These are phyloP conservation scores for Agrilus cyanescens DNA, from an alignment of 2,888 invertebrate genomes.

Conservation along the genomic window DNA sequence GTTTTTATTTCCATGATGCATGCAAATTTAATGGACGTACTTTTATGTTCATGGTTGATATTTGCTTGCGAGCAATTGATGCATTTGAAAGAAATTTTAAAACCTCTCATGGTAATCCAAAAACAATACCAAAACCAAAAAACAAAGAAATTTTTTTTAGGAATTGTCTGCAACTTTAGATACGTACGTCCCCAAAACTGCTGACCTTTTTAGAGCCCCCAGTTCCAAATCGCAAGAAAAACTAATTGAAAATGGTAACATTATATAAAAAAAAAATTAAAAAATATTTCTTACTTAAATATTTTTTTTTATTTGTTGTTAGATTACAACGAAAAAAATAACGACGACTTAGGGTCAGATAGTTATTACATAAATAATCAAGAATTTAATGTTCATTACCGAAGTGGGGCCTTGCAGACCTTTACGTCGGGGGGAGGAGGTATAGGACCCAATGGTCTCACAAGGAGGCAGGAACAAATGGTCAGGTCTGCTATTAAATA, in stretches of 20 bases:
- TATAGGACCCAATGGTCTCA: constrained; percentile 65
- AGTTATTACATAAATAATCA: constrained; percentile 67
- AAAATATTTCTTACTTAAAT: not conserved
- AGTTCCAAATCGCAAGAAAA: constrained; percentile 35
- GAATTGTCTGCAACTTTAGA: constrained; percentile 73
- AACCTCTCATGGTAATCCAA: constrained; percentile 55
- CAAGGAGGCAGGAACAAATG: constrained; percentile 72
- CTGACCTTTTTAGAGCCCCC: constrained; percentile 52
- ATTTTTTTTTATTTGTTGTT: constrained; percentile 1
- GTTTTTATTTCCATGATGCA: constrained; percentile 33
- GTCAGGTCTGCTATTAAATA: constrained; percentile 80
- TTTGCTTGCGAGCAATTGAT: constrained; percentile 79
- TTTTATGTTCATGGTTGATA: constrained; percentile 76
- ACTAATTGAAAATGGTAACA: constrained; percentile 24
- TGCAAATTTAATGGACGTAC: constrained; percentile 52
- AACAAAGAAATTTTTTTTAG: constrained; percentile 16
- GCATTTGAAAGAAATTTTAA: constrained; percentile 77
- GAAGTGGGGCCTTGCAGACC: constrained; percentile 55
- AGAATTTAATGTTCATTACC: constrained; percentile 64
- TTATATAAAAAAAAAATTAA: not conserved
- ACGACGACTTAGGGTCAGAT: constrained; percentile 51
- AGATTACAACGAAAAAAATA: constrained; percentile 33
- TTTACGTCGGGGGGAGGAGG: constrained; percentile 42
- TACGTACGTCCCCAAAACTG: constrained; percentile 62
- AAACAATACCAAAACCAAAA: not conserved